Percentiles rank a stretch among this genome's conserved stretches.
These are phyloP conservation scores for Oxyura jamaicensis DNA, from an alignment of 2,113 vertebrate genomes.

Conservation along the genomic window DNA sequence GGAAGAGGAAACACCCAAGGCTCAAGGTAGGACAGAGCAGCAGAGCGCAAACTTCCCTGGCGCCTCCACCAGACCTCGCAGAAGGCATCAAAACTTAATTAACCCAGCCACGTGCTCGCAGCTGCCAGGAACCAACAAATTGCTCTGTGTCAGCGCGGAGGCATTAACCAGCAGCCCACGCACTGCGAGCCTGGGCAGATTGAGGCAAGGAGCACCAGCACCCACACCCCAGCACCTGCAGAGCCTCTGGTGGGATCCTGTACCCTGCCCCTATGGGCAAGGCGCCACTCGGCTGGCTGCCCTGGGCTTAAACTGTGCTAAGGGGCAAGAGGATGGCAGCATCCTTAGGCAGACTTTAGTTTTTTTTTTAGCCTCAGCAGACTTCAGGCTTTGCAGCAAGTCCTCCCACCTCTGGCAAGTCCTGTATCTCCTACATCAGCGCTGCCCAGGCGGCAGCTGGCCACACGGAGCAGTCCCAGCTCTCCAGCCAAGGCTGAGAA, in stretches of 20 bases:
- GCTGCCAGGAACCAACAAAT: not conserved
- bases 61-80: not conserved
- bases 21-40: not conserved
- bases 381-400: not conserved
- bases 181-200: not conserved
- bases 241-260: not conserved
- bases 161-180: not conserved
- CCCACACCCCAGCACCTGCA: not conserved
- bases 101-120: not conserved
- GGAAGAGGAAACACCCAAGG: not conserved
- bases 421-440: not conserved
- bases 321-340: not conserved
- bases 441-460: rapidly evolving
- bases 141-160: not conserved
- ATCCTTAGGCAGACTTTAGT: rapidly evolving
- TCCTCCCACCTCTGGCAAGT: not conserved
- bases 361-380: too few species aligned
- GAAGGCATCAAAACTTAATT: not conserved
- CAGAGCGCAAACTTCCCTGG: not conserved
- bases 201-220: not conserved
- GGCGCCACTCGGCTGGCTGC: not conserved
- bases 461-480: not conserved
- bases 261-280: not conserved
- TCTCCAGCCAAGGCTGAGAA: not conserved
- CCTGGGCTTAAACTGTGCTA: not conserved